Base-by-base conservation (phyloP, 1,140 invertebrate genomes). In the Coenobita brevimanus region DNA sequence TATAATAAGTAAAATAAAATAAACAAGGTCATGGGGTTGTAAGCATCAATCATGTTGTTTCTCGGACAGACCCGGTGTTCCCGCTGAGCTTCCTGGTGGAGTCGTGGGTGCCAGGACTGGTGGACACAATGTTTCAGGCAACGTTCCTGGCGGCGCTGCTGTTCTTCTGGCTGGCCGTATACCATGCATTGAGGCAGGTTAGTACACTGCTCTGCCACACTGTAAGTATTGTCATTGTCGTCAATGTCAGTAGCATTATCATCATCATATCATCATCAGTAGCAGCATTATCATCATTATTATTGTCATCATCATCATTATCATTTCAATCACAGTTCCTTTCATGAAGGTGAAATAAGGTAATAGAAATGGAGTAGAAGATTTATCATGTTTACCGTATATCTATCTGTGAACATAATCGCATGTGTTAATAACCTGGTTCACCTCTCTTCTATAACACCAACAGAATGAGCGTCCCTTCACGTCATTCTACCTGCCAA, bases 1-100 rank as follows among this genome's bases (percentile, higher is more conserved):
- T n/a, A n/a, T n/a, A n/a, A n/a, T n/a, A n/a, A n/a, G n/a, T n/a
- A n/a, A n/a, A n/a, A n/a, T n/a, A n/a, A n/a, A n/a, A n/a, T n/a
- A n/a, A n/a, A n/a, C n/a, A n/a, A n/a, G n/a, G n/a, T n/a, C n/a
- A n/a, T n/a, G n/a, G n/a, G n/a, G n/a, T n/a, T n/a, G n/a, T n/a
- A n/a, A n/a, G n/a, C n/a, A n/a, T n/a, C n/a, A n/a, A n/a, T n/a
- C n/a, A n/a, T n/a, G n/a, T n/a, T n/a, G n/a, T n/a, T n/a, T n/a
- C n/a, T n/a, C n/a, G n/a, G n/a, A 78, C 92, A 99, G 98, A 99
- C 95, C 98, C 98, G 13, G 93, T 98, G 71, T 99, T 99, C 93
- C 97, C 98, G 0, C 93, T 98, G 92, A 97, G 95, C 76, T 97
- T 99, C 92, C 94, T 99, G 36, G 93, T 97, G 15, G 96, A 97